Conservation (phyloP, 2,113 vertebrate species). For the Menidia beryllina region DNA sequence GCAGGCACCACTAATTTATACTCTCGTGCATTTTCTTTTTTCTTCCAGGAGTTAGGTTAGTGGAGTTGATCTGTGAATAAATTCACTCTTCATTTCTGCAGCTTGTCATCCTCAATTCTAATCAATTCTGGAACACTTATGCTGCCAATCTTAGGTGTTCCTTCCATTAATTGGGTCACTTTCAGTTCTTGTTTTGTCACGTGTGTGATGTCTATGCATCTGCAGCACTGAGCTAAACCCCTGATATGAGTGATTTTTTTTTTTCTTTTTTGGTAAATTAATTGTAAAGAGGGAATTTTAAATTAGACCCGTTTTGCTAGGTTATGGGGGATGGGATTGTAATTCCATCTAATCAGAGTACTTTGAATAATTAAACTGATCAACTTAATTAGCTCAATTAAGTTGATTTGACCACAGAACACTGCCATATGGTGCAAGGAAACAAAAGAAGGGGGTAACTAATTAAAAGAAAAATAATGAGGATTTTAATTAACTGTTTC, state of each 20-base stretch:
- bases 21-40: too few species aligned
- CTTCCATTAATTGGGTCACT: too few species aligned
- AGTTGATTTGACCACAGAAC: conserved; percentile 85
- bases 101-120: too few species aligned
- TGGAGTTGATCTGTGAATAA: too few species aligned
- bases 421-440: conserved; percentile 84
- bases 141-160: too few species aligned
- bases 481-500: conserved; percentile 86
- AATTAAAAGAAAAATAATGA: conserved; percentile 86
- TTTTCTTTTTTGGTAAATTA: background rate
- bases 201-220: background rate
- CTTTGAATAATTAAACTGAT: conserved; percentile 87
- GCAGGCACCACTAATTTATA: too few species aligned
- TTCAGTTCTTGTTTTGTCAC: too few species aligned
- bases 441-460: conserved; percentile 83
- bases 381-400: conserved; percentile 87
- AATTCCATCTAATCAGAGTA: conserved; percentile 77
- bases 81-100: too few species aligned
- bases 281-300: conserved; percentile 3
- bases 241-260: background rate
- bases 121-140: too few species aligned
- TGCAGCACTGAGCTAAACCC: background rate
- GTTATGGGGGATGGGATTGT: conserved; percentile 22
- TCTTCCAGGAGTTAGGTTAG: too few species aligned
- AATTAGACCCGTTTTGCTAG: conserved; percentile 9